Evolutionary conservation across 2,113 vertebrate species (phyloP).

Genomic region (Ginglymostoma cirratum): DNA sequence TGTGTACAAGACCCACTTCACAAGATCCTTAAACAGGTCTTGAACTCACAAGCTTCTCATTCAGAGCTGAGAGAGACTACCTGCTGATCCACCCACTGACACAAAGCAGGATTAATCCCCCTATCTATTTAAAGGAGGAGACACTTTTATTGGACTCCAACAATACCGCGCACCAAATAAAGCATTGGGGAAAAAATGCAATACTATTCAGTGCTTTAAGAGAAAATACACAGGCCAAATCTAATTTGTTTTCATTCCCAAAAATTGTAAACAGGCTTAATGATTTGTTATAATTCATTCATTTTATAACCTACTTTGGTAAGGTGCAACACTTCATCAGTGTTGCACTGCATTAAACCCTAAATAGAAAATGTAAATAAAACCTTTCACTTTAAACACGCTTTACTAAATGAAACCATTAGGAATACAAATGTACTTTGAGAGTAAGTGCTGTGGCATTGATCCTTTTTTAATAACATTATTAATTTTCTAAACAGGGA

Average conservation of each 20-base stretch:
- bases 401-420: background rate
- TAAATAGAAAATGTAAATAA: slow-evolving; percentile 28
- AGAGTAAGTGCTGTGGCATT: background rate
- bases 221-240: background rate
- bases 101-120: background rate
- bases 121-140: background rate
- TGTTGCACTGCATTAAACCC: background rate
- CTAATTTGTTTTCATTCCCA: background rate
- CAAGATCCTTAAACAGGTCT: background rate
- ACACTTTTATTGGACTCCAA: background rate
- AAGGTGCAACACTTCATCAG: background rate
- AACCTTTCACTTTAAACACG: background rate
- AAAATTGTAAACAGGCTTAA: background rate
- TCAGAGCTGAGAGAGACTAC: background rate
- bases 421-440: slow-evolving; percentile 5
- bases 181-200: background rate
- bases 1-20: background rate
- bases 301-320: background rate
- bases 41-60: background rate
- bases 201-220: background rate
- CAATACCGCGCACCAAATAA: background rate
- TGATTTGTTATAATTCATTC: background rate
- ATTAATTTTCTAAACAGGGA: background rate
- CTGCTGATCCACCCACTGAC: background rate
- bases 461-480: slow-evolving; percentile 2